These are phyloP conservation scores for Argopecten irradians DNA, from an alignment of 1,140 invertebrate genomes.

Conservation along the genomic window DNA sequence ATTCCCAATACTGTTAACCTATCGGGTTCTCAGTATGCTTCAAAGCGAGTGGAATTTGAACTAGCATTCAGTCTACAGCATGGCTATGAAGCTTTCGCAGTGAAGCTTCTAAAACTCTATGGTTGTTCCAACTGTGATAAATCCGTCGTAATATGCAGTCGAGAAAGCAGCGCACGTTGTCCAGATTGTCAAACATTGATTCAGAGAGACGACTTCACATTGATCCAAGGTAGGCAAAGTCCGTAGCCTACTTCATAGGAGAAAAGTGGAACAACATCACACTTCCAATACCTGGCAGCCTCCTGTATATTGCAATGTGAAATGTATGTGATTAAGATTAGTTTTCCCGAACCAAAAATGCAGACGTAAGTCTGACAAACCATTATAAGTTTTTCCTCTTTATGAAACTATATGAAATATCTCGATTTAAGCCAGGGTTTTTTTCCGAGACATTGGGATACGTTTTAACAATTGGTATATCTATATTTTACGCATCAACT, in stretches of 20 bases:
- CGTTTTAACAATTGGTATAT: too few relatives aligned
- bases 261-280: too few relatives aligned
- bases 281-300: too few relatives aligned
- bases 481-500: too few relatives aligned
- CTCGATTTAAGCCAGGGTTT: too few relatives aligned
- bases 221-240: not conserved
- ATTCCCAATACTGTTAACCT: slow-evolving; percentile 47
- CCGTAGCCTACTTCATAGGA: not conserved
- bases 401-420: too few relatives aligned
- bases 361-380: too few relatives aligned
- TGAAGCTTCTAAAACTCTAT: slow-evolving; percentile 35
- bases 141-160: not conserved
- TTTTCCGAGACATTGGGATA: too few relatives aligned
- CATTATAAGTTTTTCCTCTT: too few relatives aligned
- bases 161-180: not conserved
- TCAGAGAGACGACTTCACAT: not conserved
- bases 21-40: slow-evolving; percentile 38
- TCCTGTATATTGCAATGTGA: too few relatives aligned
- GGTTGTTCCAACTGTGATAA: not conserved
- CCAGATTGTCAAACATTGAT: slow-evolving; percentile 2
- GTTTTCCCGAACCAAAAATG: too few relatives aligned
- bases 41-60: slow-evolving; percentile 52
- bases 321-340: too few relatives aligned
- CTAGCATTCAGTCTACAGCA: slow-evolving; percentile 52
- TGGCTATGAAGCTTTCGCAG: slow-evolving; percentile 59